Evolutionary conservation across 2,888 invertebrate species (phyloP), one percentile per base, ranked within the genome.

Genomic region (Synergus japonicus): DNA sequence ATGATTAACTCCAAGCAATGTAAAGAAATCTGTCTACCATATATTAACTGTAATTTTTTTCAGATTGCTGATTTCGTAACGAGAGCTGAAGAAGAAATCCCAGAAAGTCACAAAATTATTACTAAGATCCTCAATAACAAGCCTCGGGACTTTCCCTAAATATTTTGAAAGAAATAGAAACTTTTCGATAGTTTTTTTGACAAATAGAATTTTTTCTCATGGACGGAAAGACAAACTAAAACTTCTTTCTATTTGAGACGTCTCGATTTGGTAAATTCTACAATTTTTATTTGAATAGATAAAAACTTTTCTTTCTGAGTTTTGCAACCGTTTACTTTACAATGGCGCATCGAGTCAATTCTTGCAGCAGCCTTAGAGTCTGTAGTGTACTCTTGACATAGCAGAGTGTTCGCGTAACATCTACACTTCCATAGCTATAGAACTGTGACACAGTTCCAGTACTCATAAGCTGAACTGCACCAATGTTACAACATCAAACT

Each of bases 401-500:
- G 29, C 69, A 54, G 37, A 73, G 54, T 54, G 54, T 54, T 9
- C 9, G 54, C 4, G 49, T 37, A 73, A n/a, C 49, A 69, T 49
- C 49, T 29, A 69, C 46, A 46, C 46, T 13, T 44, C 12, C 22
- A 29, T 69, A 29, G 83, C 80, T 84, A 86, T 81, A 82, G 78
- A 64, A 73, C 67, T 81, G 82, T 81, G 85, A 82, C 82, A 85
- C 80, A 84, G 85, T 86, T 84, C 66, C 81, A 81, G 85, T 76
- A 82, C 83, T 83, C 81, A 81, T 80, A 84, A 82, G 83, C 81
- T 81, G 79, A 81, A 81, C 83, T 84, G 80, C 78, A 82, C 49
- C 69, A 29, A 86, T 82, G 83, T 73, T 79, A 66, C 79, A 79
- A 77, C 83, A 79, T 82, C 86, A 80, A 81, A 78, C 82, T 81